Percentiles rank a stretch among this genome's conserved stretches.
phyloP scores from a whole-genome alignment of 1,140 invertebrate species.

The Formica selysi region DNA sequence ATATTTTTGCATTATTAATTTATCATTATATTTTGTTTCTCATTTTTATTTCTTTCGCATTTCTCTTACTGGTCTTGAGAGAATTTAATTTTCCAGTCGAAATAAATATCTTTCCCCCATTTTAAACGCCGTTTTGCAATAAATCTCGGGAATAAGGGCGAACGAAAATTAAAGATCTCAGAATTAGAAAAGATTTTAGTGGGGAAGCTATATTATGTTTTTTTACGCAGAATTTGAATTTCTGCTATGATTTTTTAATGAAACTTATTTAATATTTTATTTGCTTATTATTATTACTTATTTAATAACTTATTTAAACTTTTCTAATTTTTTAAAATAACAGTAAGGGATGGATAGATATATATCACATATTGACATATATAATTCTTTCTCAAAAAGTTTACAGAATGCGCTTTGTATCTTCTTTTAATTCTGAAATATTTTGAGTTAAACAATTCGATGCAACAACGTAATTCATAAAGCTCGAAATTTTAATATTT shows the following conservation, averaged over 20 bases:
- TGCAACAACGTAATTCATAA: background rate
- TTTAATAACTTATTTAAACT: no score
- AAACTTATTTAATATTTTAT: background rate
- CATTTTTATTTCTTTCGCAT: conserved; percentile 18
- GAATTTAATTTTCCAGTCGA: conserved; percentile 44
- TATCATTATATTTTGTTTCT: conserved; percentile 9
- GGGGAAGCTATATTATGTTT: background rate
- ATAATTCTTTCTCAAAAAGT: background rate
- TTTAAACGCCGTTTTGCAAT: conserved; percentile 39
- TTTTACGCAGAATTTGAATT: background rate
- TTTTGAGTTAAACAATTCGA: background rate
- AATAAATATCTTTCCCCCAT: conserved; percentile 57
- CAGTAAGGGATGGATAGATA: background rate
- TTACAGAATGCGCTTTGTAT: background rate
- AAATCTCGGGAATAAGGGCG: conserved; percentile 25
- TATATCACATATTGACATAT: background rate
- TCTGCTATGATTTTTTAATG: background rate
- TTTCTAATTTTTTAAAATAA: conserved; percentile 5
- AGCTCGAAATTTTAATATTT: background rate
- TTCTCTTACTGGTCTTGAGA: background rate
- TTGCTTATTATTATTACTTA: no score
- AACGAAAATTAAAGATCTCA: conserved; percentile 49
- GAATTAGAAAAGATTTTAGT: conserved; percentile 19
- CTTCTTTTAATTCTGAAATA: background rate
- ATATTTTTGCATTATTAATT: conserved; percentile 19